Evolutionary conservation across 2,888 invertebrate genomes (phyloP).

Genomic region (Yponomeuta sedellus): DNA sequence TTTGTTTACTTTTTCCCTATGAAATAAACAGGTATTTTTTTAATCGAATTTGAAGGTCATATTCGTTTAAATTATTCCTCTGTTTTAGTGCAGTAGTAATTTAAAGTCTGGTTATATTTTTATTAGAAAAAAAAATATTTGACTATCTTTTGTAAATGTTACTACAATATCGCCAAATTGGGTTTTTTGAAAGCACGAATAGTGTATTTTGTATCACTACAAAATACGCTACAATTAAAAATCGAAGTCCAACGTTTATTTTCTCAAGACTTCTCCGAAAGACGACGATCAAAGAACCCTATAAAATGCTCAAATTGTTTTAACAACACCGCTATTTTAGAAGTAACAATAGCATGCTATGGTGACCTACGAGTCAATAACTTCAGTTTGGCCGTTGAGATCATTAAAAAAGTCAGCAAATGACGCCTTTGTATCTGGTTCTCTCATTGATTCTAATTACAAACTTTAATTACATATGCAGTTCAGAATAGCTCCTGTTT

Average conservation of each 20-base stretch:
- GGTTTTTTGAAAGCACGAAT: no score
- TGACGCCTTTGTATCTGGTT: background rate
- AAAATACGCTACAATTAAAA: no score
- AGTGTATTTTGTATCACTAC: no score
- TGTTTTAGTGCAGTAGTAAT: no score
- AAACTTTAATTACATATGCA: conserved; percentile 11
- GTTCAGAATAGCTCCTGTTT: background rate
- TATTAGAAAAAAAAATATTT: no score
- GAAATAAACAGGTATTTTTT: no score
- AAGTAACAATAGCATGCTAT: background rate
- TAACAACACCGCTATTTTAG: background rate
- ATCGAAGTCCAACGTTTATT: background rate
- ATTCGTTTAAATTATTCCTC: no score
- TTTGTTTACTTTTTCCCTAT: no score
- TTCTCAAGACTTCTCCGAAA: conserved; percentile 1
- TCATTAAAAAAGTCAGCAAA: background rate
- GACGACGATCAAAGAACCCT: conserved; percentile 4
- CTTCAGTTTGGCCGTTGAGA: background rate
- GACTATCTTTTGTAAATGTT: no score
- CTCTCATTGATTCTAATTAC: conserved; percentile 3
- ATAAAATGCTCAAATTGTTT: conserved; percentile 5
- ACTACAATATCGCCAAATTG: no score
- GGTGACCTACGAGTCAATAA: background rate
- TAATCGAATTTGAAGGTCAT: no score
- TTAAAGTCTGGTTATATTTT: no score